These are phyloP conservation scores for Manduca sexta DNA, from an alignment of 1,140 invertebrate species.

Conservation along the genomic window DNA sequence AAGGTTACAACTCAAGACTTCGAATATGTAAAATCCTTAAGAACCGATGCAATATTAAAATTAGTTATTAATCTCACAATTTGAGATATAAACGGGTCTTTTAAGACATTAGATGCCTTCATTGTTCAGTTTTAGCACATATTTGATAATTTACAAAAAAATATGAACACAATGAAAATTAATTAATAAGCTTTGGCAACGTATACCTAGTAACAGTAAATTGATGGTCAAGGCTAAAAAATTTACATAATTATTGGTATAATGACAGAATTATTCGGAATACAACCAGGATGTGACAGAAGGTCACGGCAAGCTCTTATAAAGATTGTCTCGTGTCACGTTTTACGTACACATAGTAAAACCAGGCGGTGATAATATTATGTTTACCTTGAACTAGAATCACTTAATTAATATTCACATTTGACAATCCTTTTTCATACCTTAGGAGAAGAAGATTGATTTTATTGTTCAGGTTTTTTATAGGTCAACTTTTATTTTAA, in stretches of 20 bases:
- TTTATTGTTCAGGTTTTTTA: too few relatives aligned
- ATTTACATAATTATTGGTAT: slow-evolving; percentile 21
- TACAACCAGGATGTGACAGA: slow-evolving; percentile 27
- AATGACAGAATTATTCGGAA: slow-evolving; percentile 10
- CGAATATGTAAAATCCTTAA: too few relatives aligned
- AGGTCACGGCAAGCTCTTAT: slow-evolving; percentile 14
- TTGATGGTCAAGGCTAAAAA: slow-evolving; percentile 18
- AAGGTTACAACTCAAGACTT: neutral
- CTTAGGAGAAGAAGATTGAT: too few relatives aligned
- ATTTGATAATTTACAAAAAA: neutral
- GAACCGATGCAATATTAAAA: too few relatives aligned
- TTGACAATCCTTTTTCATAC: too few relatives aligned
- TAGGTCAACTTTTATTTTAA: too few relatives aligned
- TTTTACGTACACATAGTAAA: slow-evolving; percentile 1
- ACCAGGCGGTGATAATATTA: slow-evolving; percentile 4
- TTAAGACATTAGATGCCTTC: too few relatives aligned
- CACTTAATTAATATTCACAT: slow-evolving; percentile 10
- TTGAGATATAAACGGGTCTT: too few relatives aligned
- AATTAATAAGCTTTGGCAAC: neutral
- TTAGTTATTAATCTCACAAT: too few relatives aligned
- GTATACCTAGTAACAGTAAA: slow-evolving; percentile 11
- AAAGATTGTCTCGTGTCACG: too few relatives aligned
- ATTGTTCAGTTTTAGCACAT: too few relatives aligned
- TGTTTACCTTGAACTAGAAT: slow-evolving; percentile 33
- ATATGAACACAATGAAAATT: neutral